phyloP scores from a whole-genome alignment of 1,140 invertebrate species.

The Oreohelix idahoensis region DNA sequence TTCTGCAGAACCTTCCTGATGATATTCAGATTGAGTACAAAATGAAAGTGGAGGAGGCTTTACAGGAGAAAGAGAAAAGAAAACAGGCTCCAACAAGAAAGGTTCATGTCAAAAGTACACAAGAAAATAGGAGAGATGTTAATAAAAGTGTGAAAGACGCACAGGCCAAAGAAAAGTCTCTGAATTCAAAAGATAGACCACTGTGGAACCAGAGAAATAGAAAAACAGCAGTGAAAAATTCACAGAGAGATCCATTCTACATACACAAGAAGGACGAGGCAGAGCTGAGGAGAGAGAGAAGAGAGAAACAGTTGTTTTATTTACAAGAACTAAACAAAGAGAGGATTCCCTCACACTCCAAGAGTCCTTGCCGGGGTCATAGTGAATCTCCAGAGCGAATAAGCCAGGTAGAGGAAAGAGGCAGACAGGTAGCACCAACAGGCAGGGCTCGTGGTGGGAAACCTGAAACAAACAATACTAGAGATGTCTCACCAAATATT shows the following conservation, averaged over 20 bases:
- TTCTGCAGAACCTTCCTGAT: constrained; percentile 39
- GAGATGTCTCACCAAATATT: constrained; percentile 17
- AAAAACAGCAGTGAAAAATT: constrained; percentile 60
- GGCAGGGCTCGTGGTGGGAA: neutral
- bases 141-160: constrained; percentile 40
- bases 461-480: neutral
- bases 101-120: constrained; percentile 28
- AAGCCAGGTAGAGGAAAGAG: constrained; percentile 26
- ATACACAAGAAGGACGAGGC: constrained; percentile 56
- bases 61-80: constrained; percentile 24
- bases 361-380: constrained; percentile 39
- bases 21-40: constrained; percentile 62
- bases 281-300: constrained; percentile 52
- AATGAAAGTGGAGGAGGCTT: constrained; percentile 32
- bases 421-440: constrained; percentile 19
- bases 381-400: constrained; percentile 23
- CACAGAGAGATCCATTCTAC: constrained; percentile 69
- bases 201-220: constrained; percentile 65
- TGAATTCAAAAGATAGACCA: constrained; percentile 26
- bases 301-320: constrained; percentile 58
- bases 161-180: constrained; percentile 45
- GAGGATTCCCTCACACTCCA: constrained; percentile 53
- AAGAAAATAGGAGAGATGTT: constrained; percentile 6
- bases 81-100: constrained; percentile 18
- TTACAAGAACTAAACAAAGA: constrained; percentile 64